Percentiles rank a stretch among this genome's conserved stretches.
phyloP scores from a whole-genome alignment of 2,113 vertebrate species.

The Patagioenas fasciata region DNA sequence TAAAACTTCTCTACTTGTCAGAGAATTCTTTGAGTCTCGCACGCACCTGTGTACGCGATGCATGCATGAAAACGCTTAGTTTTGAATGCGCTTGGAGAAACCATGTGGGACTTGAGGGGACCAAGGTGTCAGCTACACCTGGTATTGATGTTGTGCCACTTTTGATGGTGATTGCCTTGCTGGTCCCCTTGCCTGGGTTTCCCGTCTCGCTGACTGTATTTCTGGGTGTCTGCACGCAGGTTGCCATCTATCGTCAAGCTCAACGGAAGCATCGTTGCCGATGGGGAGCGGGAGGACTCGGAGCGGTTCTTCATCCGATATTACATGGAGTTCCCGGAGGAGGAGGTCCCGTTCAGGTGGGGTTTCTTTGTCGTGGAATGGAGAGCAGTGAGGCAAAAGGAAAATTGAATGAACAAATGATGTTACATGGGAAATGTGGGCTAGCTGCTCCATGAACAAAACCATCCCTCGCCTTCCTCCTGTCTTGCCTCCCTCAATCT shows the following conservation, averaged over 20 bases:
- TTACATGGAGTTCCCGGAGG: slow-evolving; percentile 85
- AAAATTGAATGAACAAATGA: background rate
- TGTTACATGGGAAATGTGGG: background rate
- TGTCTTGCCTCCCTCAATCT: background rate
- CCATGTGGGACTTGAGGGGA: background rate
- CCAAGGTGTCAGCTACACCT: background rate
- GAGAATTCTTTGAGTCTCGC: background rate
- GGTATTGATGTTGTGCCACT: background rate
- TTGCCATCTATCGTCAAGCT: slow-evolving; percentile 88
- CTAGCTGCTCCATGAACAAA: background rate
- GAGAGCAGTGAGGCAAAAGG: background rate
- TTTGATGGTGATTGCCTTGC: background rate
- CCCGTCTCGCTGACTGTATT: background rate
- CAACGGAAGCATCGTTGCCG: slow-evolving; percentile 88
- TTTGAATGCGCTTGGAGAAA: background rate
- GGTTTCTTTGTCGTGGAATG: background rate
- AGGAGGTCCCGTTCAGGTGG: slow-evolving; percentile 89
- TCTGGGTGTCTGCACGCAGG: slow-evolving; percentile 68
- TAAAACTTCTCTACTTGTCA: background rate
- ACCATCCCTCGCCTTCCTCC: background rate
- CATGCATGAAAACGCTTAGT: accelerated
- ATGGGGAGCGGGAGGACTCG: slow-evolving; percentile 90
- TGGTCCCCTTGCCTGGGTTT: background rate
- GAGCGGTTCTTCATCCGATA: slow-evolving; percentile 96
- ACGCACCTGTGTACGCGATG: accelerated